phyloP scores from a whole-genome alignment of 1,140 invertebrate species.

The Orchestia grillus region DNA sequence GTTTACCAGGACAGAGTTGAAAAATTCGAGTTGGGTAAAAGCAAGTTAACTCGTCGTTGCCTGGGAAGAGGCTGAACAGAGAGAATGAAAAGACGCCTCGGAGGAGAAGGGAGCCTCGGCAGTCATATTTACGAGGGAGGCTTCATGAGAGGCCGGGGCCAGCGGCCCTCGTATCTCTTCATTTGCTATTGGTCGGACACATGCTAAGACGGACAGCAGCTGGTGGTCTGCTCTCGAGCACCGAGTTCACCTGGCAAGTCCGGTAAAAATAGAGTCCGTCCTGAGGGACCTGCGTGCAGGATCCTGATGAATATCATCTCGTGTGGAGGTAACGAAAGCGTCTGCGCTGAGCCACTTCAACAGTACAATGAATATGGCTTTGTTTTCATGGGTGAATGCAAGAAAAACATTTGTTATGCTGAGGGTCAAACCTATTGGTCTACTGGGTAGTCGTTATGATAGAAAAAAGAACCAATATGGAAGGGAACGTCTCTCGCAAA shows the following conservation, averaged over 20 bases:
- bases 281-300: neutral
- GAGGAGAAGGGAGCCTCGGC: neutral
- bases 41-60: too few relatives aligned
- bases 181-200: constrained; percentile 7
- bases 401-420: neutral
- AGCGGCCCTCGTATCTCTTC: neutral
- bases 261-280: neutral
- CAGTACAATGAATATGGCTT: neutral
- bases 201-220: neutral
- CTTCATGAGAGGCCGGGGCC: neutral
- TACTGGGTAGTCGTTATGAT: too few relatives aligned
- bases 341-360: neutral
- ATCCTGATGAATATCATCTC: neutral
- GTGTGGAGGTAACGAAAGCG: neutral
- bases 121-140: neutral
- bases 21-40: too few relatives aligned
- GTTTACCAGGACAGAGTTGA: too few relatives aligned
- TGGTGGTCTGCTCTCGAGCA: too few relatives aligned
- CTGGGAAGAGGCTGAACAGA: too few relatives aligned
- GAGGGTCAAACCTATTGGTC: too few relatives aligned
- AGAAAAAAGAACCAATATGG: too few relatives aligned
- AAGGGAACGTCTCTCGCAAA: too few relatives aligned
- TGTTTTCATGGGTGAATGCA: neutral
- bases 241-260: neutral
- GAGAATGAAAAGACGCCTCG: neutral